These are phyloP conservation scores for Sorex maritimensis DNA, from an alignment of 2,797 vertebrate genomes.

Conservation along the genomic window DNA sequence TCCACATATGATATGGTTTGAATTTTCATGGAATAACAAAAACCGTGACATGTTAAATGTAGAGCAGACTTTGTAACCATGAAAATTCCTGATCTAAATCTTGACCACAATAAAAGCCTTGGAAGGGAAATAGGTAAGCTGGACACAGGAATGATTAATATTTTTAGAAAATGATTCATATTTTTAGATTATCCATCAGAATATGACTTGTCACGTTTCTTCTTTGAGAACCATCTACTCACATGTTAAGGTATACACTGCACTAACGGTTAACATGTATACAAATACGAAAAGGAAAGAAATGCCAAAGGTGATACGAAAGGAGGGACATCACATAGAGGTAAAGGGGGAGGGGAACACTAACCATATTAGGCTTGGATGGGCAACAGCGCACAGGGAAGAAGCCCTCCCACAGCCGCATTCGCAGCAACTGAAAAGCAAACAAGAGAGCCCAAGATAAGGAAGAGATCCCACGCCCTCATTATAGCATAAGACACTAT, in stretches of 20 bases:
- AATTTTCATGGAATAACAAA: constrained; percentile 77
- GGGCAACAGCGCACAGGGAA: constrained; percentile 92
- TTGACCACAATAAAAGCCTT: neutral
- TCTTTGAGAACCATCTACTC: constrained; percentile 46
- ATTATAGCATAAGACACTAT: constrained; percentile 82
- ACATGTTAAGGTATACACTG: constrained; percentile 56
- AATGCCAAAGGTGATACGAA: constrained; percentile 84
- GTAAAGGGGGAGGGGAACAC: constrained; percentile 88
- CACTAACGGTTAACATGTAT: constrained; percentile 56
- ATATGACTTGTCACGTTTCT: neutral
- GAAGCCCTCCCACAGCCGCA: constrained; percentile 92
- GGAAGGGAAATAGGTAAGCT: constrained; percentile 21
- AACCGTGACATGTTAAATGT: constrained; percentile 72
- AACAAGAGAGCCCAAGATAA: constrained; percentile 92
- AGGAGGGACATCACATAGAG: constrained; percentile 82
- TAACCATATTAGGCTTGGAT: constrained; percentile 92
- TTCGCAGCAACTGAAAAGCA: constrained; percentile 92
- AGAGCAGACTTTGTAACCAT: constrained; percentile 27
- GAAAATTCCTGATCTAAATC: neutral
- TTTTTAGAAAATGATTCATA: constrained; percentile 1
- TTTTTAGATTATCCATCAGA: neutral
- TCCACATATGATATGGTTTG: constrained; percentile 66
- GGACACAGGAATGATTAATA: neutral
- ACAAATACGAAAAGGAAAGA: constrained; percentile 79
- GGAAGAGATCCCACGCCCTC: constrained; percentile 87